phyloP scores from a whole-genome alignment of 1,140 invertebrate genomes.

The Brachionus sp. region DNA sequence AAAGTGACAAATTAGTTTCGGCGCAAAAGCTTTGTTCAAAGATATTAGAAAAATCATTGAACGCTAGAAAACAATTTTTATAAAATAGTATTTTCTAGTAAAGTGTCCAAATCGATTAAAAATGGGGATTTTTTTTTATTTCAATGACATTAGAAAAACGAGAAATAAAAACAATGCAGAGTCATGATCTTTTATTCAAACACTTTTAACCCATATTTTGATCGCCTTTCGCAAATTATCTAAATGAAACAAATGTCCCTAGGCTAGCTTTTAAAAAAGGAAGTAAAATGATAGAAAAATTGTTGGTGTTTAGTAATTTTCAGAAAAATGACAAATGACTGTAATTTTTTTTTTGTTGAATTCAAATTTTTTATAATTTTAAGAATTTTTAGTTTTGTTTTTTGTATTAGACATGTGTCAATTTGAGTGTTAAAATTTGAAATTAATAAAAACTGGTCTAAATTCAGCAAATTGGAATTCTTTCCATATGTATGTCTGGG shows the following conservation, averaged over 20 bases:
- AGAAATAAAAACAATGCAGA: background rate
- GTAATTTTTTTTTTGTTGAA: too few relatives aligned
- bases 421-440: background rate
- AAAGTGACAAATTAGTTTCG: background rate
- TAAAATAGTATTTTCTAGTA: background rate
- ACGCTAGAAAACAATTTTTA: background rate
- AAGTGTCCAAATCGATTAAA: slow-evolving; percentile 13
- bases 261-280: background rate
- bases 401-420: background rate
- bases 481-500: background rate
- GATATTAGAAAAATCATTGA: background rate
- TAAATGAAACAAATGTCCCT: background rate
- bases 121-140: background rate
- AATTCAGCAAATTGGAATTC: background rate
- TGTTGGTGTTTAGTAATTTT: too few relatives aligned
- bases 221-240: background rate
- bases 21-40: background rate
- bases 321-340: too few relatives aligned
- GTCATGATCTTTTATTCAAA: background rate
- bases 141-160: background rate
- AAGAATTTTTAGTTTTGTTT: background rate
- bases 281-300: background rate
- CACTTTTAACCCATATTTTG: slow-evolving; percentile 15
- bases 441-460: background rate
- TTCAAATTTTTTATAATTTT: too few relatives aligned